These are phyloP conservation scores for Apodemia mormo DNA, from an alignment of 2,888 invertebrate genomes.

Conservation along the genomic window DNA sequence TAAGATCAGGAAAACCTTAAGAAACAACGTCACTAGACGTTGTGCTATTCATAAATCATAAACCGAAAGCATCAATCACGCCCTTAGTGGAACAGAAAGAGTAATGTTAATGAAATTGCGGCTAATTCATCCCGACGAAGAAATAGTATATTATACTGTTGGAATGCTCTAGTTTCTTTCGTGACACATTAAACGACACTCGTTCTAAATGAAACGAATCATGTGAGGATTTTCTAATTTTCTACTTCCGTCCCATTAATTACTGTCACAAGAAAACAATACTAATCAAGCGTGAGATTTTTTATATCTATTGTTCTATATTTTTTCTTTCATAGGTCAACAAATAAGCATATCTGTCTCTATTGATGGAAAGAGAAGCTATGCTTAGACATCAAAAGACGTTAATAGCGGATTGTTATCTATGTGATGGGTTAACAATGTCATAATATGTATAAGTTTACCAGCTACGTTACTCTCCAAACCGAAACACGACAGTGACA, in stretches of 20 bases:
- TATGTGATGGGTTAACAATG: no score
- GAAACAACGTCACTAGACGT: conserved; percentile 23
- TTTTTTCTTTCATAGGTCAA: background rate
- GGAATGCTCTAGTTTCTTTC: conserved; percentile 51
- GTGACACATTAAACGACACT: conserved; percentile 43
- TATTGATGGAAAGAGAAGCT: no score
- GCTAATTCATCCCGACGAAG: conserved; percentile 51
- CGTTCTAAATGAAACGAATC: conserved; percentile 4
- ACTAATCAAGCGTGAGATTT: background rate
- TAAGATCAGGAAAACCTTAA: conserved; percentile 12
- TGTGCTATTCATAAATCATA: conserved; percentile 30
- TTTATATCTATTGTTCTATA: background rate
- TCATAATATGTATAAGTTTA: no score
- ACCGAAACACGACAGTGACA: no score
- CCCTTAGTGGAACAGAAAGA: conserved; percentile 47
- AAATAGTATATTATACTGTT: conserved; percentile 56
- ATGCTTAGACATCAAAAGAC: no score
- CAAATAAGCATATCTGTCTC: no score
- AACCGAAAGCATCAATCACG: conserved; percentile 50
- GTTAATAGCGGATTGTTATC: no score
- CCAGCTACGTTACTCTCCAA: no score
- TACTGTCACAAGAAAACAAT: background rate
- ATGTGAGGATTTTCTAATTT: conserved; percentile 15
- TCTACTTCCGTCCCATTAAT: conserved; percentile 7
- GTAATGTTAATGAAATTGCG: conserved; percentile 54